Evolutionary conservation across 2,113 vertebrate species (phyloP).

Genomic region (Scalopus aquaticus): DNA sequence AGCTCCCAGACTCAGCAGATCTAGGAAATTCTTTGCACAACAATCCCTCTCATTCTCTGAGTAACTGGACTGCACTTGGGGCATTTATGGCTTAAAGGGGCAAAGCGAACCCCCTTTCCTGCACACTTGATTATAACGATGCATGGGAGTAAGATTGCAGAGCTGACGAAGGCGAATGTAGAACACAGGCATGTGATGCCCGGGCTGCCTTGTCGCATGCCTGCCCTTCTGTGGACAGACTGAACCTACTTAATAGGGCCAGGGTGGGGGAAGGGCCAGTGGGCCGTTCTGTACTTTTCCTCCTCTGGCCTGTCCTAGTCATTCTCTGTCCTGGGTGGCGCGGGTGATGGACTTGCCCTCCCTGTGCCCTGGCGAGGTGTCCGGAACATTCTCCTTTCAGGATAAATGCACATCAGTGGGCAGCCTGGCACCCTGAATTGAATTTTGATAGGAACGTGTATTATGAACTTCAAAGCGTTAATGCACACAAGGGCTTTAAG

Average conservation of each 20-base stretch:
- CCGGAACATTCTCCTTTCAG: neutral
- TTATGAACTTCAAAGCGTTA: neutral
- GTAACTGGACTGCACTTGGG: neutral
- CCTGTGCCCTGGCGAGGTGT: neutral
- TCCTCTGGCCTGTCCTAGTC: neutral
- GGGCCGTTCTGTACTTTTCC: neutral
- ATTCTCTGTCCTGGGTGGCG: neutral
- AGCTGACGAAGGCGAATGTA: neutral
- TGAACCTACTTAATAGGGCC: neutral
- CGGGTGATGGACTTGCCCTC: neutral
- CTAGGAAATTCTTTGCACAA: neutral
- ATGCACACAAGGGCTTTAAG: neutral
- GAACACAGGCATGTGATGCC: neutral
- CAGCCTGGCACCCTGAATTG: neutral
- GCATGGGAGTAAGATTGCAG: neutral
- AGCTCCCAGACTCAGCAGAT: neutral
- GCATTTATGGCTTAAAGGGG: neutral
- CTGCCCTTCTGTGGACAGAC: neutral
- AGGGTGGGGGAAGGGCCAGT: neutral
- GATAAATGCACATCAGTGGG: neutral
- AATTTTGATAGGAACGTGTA: neutral
- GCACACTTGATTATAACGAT: neutral
- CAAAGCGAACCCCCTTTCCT: slow-evolving; percentile 20
- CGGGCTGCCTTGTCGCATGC: neutral
- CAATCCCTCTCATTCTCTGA: neutral